These are phyloP conservation scores for Actinemys pallida DNA, from an alignment of 2,113 vertebrate genomes.

Conservation along the genomic window DNA sequence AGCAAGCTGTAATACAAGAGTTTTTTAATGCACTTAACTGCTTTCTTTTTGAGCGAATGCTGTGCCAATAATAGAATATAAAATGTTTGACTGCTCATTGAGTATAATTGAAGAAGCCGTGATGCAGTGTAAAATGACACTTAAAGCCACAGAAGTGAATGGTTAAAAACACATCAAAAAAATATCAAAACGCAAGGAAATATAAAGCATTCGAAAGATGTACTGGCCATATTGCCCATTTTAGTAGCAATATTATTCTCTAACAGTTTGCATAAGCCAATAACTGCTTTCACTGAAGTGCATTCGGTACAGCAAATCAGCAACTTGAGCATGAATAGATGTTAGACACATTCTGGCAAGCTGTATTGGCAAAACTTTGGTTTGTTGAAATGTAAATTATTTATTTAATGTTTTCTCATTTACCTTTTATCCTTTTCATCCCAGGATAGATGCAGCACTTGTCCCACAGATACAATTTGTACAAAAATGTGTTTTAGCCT, in stretches of 20 bases:
- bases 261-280: not conserved
- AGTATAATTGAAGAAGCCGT: not conserved
- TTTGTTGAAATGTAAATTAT: not conserved
- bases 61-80: not conserved
- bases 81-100: not conserved
- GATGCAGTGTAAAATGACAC: not conserved
- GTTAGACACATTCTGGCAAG: not conserved
- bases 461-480: not conserved
- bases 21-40: not conserved
- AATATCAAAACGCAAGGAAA: not conserved
- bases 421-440: not conserved
- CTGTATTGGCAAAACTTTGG: not conserved
- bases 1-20: not conserved
- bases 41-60: not conserved
- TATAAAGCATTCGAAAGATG: not conserved
- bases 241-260: not conserved
- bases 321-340: not conserved
- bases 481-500: not conserved
- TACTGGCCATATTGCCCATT: not conserved
- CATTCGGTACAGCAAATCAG: not conserved
- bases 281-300: not conserved
- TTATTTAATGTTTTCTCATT: not conserved
- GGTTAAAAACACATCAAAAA: not conserved
- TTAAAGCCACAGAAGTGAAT: not conserved
- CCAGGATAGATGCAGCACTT: not conserved